Percentiles rank a stretch among this genome's conserved stretches.
Evolutionary conservation across 2,888 invertebrate species (phyloP).

Genomic region (Lasiommata megera): DNA sequence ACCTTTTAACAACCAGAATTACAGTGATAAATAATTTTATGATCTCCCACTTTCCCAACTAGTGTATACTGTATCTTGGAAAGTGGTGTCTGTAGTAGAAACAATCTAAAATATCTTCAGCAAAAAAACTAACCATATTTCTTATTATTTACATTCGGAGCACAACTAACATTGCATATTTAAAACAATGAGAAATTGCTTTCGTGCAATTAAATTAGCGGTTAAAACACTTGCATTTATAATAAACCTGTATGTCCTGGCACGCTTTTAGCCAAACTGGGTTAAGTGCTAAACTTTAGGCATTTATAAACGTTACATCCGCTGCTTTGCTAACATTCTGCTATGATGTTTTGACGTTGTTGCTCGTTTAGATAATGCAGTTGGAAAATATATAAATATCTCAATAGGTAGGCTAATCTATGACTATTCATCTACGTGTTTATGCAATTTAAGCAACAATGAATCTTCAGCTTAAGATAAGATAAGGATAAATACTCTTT

Average conservation of each 20-base stretch:
- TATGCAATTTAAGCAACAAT: too few species aligned
- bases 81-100: too few species aligned
- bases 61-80: too few species aligned
- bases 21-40: too few species aligned
- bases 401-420: background rate
- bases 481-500: too few species aligned
- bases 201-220: slow-evolving; percentile 18
- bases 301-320: slow-evolving; percentile 12
- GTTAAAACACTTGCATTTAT: slow-evolving; percentile 32
- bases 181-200: slow-evolving; percentile 4
- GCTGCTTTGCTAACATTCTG: slow-evolving; percentile 10
- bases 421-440: too few species aligned
- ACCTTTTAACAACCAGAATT: too few species aligned
- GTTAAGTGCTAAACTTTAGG: slow-evolving; percentile 24
- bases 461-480: too few species aligned
- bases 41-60: too few species aligned
- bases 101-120: too few species aligned
- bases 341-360: slow-evolving; percentile 1
- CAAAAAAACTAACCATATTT: too few species aligned
- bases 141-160: background rate
- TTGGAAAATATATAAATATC: background rate
- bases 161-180: background rate
- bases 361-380: background rate
- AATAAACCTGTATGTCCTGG: slow-evolving; percentile 25
- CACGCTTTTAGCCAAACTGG: slow-evolving; percentile 23